Percentiles rank a stretch among this genome's conserved stretches.
Evolutionary conservation across 2,888 invertebrate genomes (phyloP).

Genomic region (Ecdyonurus torrentis): DNA sequence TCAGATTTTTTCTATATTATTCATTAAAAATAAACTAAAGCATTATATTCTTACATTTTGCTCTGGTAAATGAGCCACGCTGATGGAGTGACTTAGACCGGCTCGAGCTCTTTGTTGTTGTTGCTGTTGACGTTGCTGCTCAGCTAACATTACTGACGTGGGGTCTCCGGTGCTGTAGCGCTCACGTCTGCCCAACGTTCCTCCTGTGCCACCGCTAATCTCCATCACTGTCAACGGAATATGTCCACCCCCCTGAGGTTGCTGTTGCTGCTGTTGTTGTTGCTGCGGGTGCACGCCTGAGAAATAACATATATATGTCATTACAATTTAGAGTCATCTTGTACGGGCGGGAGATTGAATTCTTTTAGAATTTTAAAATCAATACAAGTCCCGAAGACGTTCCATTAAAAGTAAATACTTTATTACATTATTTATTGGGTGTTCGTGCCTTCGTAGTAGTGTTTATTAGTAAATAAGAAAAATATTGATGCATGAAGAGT

Average conservation of each 20-base stretch:
- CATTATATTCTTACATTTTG: neutral
- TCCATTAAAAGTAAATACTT: too few species aligned
- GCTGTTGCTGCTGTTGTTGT: neutral
- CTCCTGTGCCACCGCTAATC: constrained; percentile 12
- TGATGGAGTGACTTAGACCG: neutral
- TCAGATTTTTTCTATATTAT: neutral
- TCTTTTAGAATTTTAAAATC: too few species aligned
- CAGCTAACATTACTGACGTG: neutral
- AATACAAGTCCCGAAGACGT: too few species aligned
- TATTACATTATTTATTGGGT: too few species aligned
- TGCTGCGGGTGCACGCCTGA: neutral
- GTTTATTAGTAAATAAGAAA: too few species aligned
- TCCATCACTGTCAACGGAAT: constrained; percentile 17
- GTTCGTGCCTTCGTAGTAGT: too few species aligned
- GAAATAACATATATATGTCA: neutral
- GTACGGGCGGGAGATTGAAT: too few species aligned
- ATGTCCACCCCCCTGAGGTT: constrained; percentile 6
- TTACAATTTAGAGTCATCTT: neutral
- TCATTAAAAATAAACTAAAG: too few species aligned
- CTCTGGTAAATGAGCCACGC: neutral
- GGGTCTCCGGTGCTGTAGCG: neutral
- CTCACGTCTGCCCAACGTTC: constrained; percentile 1
- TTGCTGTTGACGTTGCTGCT: neutral
- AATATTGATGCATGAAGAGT: too few species aligned
- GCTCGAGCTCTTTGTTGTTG: neutral